Conservation (phyloP, 2,888 invertebrate species). For the Lepidochrysops patricia region DNA sequence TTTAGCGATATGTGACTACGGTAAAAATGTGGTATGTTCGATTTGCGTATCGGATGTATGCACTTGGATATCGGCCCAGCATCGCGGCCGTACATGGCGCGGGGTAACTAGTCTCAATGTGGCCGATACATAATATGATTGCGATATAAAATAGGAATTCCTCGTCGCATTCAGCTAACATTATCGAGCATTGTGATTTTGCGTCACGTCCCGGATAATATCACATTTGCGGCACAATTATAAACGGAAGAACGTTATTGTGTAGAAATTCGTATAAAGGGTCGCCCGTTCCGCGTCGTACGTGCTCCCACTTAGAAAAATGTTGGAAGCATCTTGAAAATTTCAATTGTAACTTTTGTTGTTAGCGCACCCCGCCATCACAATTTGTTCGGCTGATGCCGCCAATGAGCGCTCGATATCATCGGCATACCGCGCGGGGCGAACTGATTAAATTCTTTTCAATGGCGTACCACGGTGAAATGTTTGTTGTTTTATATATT, state of each 20-base stretch:
- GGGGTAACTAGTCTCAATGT: slow-evolving; percentile 18
- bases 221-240: slow-evolving; percentile 51
- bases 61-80: slow-evolving; percentile 22
- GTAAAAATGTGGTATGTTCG: slow-evolving; percentile 19
- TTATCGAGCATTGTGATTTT: slow-evolving; percentile 28
- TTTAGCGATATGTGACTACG: slow-evolving; percentile 11
- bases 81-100: slow-evolving; percentile 21
- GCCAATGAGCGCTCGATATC: slow-evolving; percentile 56
- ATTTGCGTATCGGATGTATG: slow-evolving; percentile 24
- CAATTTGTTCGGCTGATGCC: slow-evolving; percentile 60
- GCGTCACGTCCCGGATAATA: slow-evolving; percentile 45
- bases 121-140: slow-evolving; percentile 25
- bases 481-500: not conserved
- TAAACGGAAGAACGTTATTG: slow-evolving; percentile 43
- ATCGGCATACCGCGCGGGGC: slow-evolving; percentile 58
- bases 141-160: slow-evolving; percentile 25
- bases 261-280: slow-evolving; percentile 41
- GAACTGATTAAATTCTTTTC: slow-evolving; percentile 66
- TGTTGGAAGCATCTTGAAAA: slow-evolving; percentile 65
- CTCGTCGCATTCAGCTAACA: slow-evolving; percentile 22
- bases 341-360: slow-evolving; percentile 68
- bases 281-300: slow-evolving; percentile 48
- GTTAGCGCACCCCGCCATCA: slow-evolving; percentile 47
- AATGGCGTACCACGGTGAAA: slow-evolving; percentile 32
- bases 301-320: slow-evolving; percentile 63